Evolutionary conservation across 2,888 invertebrate species (phyloP).

Genomic region (Galeopsomyia nigrocyanea): DNA sequence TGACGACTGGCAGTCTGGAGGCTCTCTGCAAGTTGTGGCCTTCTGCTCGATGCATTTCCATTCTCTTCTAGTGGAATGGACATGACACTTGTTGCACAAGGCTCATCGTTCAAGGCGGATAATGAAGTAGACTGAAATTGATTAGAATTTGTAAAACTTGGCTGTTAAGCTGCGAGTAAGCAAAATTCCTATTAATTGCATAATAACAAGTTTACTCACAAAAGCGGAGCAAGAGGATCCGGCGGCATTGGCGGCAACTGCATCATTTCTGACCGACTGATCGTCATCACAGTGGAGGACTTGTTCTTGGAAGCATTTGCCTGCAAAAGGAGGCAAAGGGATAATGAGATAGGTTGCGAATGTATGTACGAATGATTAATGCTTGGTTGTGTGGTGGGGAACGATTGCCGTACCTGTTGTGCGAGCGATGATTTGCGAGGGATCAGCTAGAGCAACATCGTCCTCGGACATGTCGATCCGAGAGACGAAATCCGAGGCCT

Average conservation of each 20-base stretch:
- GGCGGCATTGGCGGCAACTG: too few species aligned
- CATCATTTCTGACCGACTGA: too few species aligned
- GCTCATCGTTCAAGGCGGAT: conserved; percentile 1
- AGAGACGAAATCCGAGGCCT: conserved; percentile 14
- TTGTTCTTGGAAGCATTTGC: too few species aligned
- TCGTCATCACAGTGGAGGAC: too few species aligned
- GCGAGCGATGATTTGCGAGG: not conserved
- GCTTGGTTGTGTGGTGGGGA: not conserved
- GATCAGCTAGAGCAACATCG: conserved; percentile 1
- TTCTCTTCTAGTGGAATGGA: conserved; percentile 54
- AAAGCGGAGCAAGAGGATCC: too few species aligned
- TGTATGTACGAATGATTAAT: not conserved
- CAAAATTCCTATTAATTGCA: too few species aligned
- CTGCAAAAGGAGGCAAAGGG: too few species aligned
- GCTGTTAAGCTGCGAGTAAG: too few species aligned
- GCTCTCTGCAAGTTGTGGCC: conserved; percentile 63
- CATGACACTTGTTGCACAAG: not conserved
- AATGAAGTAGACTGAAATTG: conserved; percentile 25
- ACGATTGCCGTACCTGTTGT: not conserved
- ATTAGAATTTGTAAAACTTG: too few species aligned
- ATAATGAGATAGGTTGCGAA: too few species aligned
- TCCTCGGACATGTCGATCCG: conserved; percentile 29
- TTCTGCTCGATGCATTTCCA: conserved; percentile 60
- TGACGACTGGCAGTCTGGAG: conserved; percentile 59
- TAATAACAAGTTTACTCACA: too few species aligned